phyloP scores from a whole-genome alignment of 1,140 invertebrate species.

The Drusus annulatus region DNA sequence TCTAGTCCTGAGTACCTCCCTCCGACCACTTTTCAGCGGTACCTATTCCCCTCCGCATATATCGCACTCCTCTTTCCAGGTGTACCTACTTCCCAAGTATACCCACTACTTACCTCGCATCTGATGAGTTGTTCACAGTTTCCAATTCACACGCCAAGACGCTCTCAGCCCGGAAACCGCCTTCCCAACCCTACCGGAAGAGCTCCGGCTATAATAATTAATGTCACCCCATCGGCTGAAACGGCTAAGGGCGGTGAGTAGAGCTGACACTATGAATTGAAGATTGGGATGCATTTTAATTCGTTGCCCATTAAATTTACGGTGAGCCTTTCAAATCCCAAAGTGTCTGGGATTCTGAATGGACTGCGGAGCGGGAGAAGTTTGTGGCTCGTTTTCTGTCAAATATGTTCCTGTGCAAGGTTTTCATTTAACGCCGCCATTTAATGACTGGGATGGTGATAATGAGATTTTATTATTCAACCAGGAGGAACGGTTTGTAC shows the following conservation, averaged over 20 bases:
- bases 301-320: slow-evolving; percentile 35
- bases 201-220: slow-evolving; percentile 23
- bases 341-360: slow-evolving; percentile 27
- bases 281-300: slow-evolving; percentile 39
- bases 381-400: slow-evolving; percentile 13
- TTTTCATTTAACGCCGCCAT: slow-evolving; percentile 4
- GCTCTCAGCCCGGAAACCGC: not conserved
- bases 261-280: slow-evolving; percentile 29
- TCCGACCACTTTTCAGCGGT: too few relatives aligned
- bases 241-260: not conserved
- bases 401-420: slow-evolving; percentile 4
- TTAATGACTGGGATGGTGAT: slow-evolving; percentile 6
- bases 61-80: too few relatives aligned
- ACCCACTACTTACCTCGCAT: too few relatives aligned
- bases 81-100: too few relatives aligned
- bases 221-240: slow-evolving; percentile 20
- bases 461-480: slow-evolving; percentile 14
- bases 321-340: slow-evolving; percentile 16
- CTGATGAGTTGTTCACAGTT: too few relatives aligned
- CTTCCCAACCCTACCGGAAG: not conserved
- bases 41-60: too few relatives aligned
- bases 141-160: not conserved
- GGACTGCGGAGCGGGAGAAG: not conserved
- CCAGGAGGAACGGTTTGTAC: not conserved
- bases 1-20: not conserved